phyloP scores from a whole-genome alignment of 1,140 invertebrate species.

The Drosophila tani region DNA sequence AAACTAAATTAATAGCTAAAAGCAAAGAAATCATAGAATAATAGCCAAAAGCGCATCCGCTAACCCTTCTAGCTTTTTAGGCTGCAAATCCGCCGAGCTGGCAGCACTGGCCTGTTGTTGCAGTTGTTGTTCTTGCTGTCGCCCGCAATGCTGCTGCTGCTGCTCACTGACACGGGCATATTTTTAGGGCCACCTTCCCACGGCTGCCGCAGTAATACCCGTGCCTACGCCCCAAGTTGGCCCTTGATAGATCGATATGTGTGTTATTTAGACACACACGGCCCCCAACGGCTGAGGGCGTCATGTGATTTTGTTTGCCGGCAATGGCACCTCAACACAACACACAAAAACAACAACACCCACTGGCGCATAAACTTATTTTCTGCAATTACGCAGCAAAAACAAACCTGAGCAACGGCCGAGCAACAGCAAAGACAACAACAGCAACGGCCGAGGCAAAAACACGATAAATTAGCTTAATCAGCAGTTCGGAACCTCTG shows the following conservation, averaged over 20 bases:
- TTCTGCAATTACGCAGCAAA: constrained; percentile 47
- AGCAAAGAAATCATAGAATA: not conserved
- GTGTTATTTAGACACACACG: constrained; percentile 10
- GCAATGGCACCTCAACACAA: constrained; percentile 12
- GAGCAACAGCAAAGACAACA: constrained; percentile 7
- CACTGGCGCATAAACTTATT: constrained; percentile 26
- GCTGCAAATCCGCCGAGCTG: not conserved
- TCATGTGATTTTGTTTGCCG: constrained; percentile 48
- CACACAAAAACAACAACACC: constrained; percentile 18
- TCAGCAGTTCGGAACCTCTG: constrained; percentile 20
- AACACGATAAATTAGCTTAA: constrained; percentile 49
- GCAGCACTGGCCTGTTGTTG: constrained; percentile 21
- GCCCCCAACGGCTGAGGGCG: constrained; percentile 8
- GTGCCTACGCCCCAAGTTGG: constrained; percentile 23
- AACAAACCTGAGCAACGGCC: constrained; percentile 4
- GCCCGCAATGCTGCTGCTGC: constrained; percentile 7
- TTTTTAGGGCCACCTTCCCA: constrained; percentile 59
- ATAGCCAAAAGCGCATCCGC: not conserved
- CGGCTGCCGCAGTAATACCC: constrained; percentile 13
- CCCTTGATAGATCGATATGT: constrained; percentile 68
- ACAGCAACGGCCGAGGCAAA: constrained; percentile 7
- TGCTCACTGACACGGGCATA: constrained; percentile 40
- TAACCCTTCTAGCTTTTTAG: too few relatives aligned
- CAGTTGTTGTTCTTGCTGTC: constrained; percentile 43
- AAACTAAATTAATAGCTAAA: not conserved